A percentile compares a stretch with the other conserved stretches of the same genome.
Evolutionary conservation across 2,888 invertebrate genomes (phyloP).

Genomic region (Sialis fuliginosa): DNA sequence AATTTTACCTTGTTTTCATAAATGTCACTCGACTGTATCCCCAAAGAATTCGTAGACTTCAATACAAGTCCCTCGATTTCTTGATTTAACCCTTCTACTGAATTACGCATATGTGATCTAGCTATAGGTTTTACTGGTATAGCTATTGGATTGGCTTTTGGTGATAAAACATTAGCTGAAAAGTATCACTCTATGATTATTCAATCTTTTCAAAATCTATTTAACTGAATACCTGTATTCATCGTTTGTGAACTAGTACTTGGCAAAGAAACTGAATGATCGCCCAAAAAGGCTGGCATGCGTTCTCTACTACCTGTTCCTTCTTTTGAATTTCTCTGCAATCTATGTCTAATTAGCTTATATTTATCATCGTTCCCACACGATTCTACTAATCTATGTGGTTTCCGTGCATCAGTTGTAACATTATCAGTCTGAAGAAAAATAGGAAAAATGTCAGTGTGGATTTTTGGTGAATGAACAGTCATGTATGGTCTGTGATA

Average conservation of each 20-base stretch:
- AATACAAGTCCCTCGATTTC: conserved; percentile 70
- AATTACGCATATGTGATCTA: conserved; percentile 57
- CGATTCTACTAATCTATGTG: conserved; percentile 27
- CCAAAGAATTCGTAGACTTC: conserved; percentile 28
- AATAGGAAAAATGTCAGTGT: conserved; percentile 6
- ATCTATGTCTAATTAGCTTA: conserved; percentile 33
- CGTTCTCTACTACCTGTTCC: conserved; percentile 27
- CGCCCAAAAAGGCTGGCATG: conserved; percentile 28
- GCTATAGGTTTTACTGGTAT: conserved; percentile 35
- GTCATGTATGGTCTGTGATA: too few relatives aligned
- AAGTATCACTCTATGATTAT: conserved; percentile 5
- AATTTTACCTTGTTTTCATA: conserved; percentile 11
- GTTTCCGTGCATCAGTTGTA: conserved; percentile 31
- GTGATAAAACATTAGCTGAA: conserved; percentile 16
- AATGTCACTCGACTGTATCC: conserved; percentile 16
- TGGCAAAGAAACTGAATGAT: conserved; percentile 28
- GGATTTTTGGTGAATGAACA: too few relatives aligned
- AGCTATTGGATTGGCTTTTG: conserved; percentile 34
- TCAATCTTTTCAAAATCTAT: background rate
- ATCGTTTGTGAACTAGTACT: conserved; percentile 32
- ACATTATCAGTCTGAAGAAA: conserved; percentile 47
- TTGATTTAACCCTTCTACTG: conserved; percentile 74
- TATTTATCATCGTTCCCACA: conserved; percentile 34
- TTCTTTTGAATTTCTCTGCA: conserved; percentile 40
- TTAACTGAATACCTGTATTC: conserved; percentile 16